phyloP scores from a whole-genome alignment of 2,113 vertebrate species.

The Lamprotornis superbus region DNA sequence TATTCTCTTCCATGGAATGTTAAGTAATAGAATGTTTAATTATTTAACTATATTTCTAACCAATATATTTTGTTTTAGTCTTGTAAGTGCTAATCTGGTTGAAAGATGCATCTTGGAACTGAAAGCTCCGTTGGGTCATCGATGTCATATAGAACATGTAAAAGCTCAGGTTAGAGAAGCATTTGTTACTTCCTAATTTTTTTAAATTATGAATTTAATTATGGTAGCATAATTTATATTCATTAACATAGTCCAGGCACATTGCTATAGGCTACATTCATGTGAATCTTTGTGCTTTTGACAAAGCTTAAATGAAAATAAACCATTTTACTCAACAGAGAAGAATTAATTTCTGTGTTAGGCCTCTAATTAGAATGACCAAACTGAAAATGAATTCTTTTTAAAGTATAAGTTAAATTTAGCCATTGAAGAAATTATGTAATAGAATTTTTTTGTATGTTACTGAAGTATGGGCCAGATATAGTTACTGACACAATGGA shows the following conservation, averaged over 20 bases:
- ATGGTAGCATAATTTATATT: background rate
- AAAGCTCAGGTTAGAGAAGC: slow-evolving; percentile 82
- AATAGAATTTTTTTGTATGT: background rate
- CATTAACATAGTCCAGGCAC: background rate
- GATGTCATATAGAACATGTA: slow-evolving; percentile 71
- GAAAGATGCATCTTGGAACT: slow-evolving; percentile 82
- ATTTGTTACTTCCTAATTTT: background rate
- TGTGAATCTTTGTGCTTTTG: background rate
- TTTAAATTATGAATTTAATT: background rate
- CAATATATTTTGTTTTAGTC: slow-evolving; percentile 67
- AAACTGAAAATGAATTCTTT: background rate
- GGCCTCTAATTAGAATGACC: background rate
- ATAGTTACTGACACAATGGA: background rate
- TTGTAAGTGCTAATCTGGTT: slow-evolving; percentile 74
- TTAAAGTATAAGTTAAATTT: background rate
- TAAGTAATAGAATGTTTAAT: background rate
- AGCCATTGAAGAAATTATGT: background rate
- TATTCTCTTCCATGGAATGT: background rate
- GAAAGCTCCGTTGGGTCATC: slow-evolving; percentile 65
- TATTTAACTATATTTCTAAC: background rate
- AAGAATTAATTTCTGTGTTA: background rate
- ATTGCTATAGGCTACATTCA: background rate
- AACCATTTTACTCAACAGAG: background rate
- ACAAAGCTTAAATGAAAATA: background rate
- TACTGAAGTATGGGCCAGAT: background rate